These are phyloP conservation scores for Agrochola circellaris DNA, from an alignment of 2,888 invertebrate genomes.

Conservation along the genomic window DNA sequence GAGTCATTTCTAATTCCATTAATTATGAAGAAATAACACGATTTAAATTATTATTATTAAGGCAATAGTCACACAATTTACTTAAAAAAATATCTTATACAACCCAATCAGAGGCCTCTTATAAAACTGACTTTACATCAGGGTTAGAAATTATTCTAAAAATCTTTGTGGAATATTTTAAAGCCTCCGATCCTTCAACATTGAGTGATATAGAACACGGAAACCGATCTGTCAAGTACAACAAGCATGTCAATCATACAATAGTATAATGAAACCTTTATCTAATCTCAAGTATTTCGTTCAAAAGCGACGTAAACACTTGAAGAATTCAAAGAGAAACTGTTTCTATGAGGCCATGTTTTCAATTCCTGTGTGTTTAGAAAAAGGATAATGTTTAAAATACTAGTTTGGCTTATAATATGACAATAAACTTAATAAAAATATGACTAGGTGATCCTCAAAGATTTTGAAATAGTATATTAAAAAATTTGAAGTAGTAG, in stretches of 20 bases:
- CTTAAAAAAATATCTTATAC: not conserved
- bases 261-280: slow-evolving; percentile 47
- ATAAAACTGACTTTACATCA: not conserved
- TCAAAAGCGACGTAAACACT: slow-evolving; percentile 56
- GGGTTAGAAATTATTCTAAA: not conserved
- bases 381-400: not conserved
- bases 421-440: not conserved
- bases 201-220: slow-evolving; percentile 45
- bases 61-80: not conserved
- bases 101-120: not conserved
- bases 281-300: slow-evolving; percentile 61
- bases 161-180: slow-evolving; percentile 10
- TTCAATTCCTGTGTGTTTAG: slow-evolving; percentile 8
- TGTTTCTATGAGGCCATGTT: slow-evolving; percentile 42
- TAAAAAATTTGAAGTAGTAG: not conserved
- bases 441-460: not conserved
- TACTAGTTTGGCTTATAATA: not conserved
- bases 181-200: not conserved
- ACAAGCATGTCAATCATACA: slow-evolving; percentile 54
- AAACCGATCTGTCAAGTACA: slow-evolving; percentile 55
- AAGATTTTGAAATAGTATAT: not conserved
- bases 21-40: not conserved
- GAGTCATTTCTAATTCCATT: not conserved
- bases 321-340: slow-evolving; percentile 36
- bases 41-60: not conserved